These are phyloP conservation scores for Halcyon leucocephala DNA, from an alignment of 2,797 vertebrate genomes.

Conservation along the genomic window DNA sequence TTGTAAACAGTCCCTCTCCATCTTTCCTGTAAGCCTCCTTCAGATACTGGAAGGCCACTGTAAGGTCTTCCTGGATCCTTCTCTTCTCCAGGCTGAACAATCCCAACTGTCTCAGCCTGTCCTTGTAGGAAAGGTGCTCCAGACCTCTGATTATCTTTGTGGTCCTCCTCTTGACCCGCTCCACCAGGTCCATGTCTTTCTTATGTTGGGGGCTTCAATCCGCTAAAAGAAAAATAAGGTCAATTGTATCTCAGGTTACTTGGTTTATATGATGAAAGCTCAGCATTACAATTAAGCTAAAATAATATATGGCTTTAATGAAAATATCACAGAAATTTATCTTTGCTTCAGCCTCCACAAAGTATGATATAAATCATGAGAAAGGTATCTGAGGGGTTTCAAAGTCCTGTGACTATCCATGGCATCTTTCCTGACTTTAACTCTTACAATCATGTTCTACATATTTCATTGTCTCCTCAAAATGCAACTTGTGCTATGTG, in stretches of 20 bases:
- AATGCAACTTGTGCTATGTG: background rate
- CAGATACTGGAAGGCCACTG: no score
- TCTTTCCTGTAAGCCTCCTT: no score
- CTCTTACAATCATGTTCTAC: background rate
- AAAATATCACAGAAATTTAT: background rate
- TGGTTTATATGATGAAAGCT: background rate
- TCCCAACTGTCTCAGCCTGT: no score
- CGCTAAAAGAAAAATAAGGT: background rate
- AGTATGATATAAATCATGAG: background rate
- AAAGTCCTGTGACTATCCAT: background rate
- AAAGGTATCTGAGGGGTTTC: background rate
- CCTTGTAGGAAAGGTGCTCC: no score
- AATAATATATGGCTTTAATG: background rate
- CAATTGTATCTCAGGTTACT: background rate
- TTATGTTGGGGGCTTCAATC: background rate
- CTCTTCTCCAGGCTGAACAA: no score
- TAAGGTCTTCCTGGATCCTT: no score
- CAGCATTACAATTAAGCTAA: background rate
- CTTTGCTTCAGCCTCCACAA: background rate
- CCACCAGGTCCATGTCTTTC: no score
- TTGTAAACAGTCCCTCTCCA: no score
- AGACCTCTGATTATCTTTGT: no score
- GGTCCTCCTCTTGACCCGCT: no score
- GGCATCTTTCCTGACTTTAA: background rate
- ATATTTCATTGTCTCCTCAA: background rate